Evolutionary conservation across 2,797 vertebrate species (phyloP).

Genomic region (Streptopelia turtur): DNA sequence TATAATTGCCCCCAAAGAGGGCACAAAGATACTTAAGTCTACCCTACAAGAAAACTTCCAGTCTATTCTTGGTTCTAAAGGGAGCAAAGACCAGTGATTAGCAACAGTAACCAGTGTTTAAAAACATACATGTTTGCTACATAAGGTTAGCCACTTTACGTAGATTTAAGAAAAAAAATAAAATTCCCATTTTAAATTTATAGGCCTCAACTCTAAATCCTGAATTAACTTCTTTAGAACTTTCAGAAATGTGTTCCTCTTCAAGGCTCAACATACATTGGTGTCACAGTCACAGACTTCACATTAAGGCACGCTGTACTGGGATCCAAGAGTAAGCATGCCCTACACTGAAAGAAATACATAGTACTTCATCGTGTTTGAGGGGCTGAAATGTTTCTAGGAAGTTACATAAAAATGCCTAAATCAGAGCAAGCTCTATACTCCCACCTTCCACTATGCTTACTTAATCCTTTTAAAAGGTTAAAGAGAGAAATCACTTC

Average conservation of each 20-base stretch:
- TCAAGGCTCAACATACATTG: not conserved
- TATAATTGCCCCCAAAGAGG: not conserved
- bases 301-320: not conserved
- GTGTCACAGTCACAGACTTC: not conserved
- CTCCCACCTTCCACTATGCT: not conserved
- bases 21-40: not conserved
- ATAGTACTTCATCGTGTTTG: not conserved
- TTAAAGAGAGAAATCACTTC: slow-evolving; percentile 14
- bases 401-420: not conserved
- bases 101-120: not conserved
- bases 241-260: not conserved
- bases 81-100: not conserved
- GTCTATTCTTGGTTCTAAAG: not conserved
- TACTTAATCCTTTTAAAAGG: not conserved
- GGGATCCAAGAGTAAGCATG: not conserved
- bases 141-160: not conserved
- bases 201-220: not conserved
- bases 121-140: not conserved
- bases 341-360: not conserved
- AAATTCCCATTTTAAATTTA: not conserved
- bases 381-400: not conserved
- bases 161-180: accelerated
- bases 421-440: not conserved
- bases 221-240: not conserved
- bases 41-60: not conserved